Base-by-base conservation (phyloP, 2,888 invertebrate species). In the Volucella inflata region DNA sequence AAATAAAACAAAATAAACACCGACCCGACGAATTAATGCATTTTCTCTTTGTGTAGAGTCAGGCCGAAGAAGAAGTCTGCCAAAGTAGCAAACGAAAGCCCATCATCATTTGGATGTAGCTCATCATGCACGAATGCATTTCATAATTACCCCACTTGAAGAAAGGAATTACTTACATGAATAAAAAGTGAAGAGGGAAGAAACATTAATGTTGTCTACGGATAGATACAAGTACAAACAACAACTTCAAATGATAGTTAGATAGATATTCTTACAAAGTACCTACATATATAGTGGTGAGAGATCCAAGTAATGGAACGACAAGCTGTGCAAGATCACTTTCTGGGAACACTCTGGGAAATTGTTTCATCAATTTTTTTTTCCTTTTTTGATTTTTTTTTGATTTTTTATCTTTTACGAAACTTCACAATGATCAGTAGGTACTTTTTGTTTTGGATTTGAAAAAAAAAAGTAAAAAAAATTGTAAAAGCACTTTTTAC, bases 101-200 rank as follows among this genome's bases (percentile, higher is more conserved):
- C 75, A 75, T 71, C 75, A 79, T 75, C 60, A 10, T 71, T 67
- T 84, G 53, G 64, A 79, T 82, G 72, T 67, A 71, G 84, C 71
- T 67, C 60, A 87, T 76, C 87, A 87, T 81, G 87, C 87, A 81
- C 84, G 87, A 87, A 87, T 87, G 87, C 84, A 84, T 84, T 87
- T 87, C 67, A 87, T 87, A 87, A 87, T 87, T 87, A 87, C 75
- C 30, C 71, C 67, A 78, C 80, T 87, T 76, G 87, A 81, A 77
- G 72, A 57, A 51, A 68, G 51, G 53, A 85, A 53, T 65, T 74
- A 53, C 59, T 75, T 65, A 70, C 65, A 40, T 36, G 36, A 59
- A 55, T 36, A 17, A 11, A 59, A 36, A 53, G 10, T 3, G 50
- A 59, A 74, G 40, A 12, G 46, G 11, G 51, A 21, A 68, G 62